These are phyloP conservation scores for Zootoca vivipara DNA, from an alignment of 2,113 vertebrate species.

Conservation along the genomic window DNA sequence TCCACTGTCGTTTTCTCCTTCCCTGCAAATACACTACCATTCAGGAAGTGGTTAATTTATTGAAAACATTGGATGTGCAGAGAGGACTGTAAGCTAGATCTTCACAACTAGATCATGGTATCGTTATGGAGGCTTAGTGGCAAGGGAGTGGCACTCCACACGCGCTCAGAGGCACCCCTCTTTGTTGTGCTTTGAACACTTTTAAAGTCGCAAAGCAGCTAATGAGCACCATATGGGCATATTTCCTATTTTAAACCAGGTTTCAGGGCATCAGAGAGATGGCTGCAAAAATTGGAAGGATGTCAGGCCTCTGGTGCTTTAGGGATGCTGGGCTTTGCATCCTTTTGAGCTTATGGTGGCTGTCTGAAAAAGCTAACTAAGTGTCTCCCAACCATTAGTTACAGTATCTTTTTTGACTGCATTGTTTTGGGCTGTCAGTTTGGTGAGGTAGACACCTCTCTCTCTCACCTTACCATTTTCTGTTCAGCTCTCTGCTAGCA, in stretches of 20 bases:
- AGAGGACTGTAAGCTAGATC: not conserved
- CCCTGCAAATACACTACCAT: not conserved
- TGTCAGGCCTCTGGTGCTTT: not conserved
- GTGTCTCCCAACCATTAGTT: not conserved
- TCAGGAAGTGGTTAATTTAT: not conserved
- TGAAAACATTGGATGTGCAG: not conserved
- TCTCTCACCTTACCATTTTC: not conserved
- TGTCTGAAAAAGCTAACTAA: not conserved
- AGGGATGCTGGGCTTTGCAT: not conserved
- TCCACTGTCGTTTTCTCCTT: not conserved
- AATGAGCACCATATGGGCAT: not conserved
- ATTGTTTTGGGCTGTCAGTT: not conserved
- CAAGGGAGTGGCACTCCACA: not conserved
- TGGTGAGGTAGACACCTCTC: not conserved
- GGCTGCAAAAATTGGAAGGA: not conserved
- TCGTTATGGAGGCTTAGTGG: not conserved
- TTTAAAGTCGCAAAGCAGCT: not conserved
- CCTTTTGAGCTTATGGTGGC: not conserved
- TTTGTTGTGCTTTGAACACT: not conserved
- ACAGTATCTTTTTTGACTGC: not conserved
- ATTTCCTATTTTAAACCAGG: too few species aligned
- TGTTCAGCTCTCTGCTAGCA: not conserved
- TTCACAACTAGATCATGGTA: not conserved
- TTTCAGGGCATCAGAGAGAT: not conserved
- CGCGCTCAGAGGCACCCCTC: not conserved